Percentiles rank a stretch among this genome's conserved stretches.
These are phyloP conservation scores for Hydrocynus forskahlii DNA, from an alignment of 2,797 vertebrate species.

Conservation along the genomic window DNA sequence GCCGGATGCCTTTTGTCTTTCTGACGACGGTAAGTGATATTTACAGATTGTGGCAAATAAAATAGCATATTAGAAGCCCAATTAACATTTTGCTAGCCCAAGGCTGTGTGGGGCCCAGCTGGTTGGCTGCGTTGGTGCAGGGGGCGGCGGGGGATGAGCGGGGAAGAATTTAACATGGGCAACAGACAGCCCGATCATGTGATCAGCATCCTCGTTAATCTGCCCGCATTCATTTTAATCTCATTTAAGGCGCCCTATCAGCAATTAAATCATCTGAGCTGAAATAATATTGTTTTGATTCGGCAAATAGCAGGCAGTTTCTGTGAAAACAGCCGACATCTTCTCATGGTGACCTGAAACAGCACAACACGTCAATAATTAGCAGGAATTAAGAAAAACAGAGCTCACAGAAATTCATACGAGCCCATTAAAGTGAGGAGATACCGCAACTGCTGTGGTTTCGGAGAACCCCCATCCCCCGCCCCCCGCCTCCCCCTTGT, in stretches of 20 bases:
- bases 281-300: constrained; percentile 77
- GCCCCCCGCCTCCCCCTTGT: background rate
- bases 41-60: constrained; percentile 77
- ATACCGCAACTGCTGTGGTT: background rate
- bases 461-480: no score
- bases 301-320: constrained; percentile 66
- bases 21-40: constrained; percentile 75
- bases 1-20: constrained; percentile 62
- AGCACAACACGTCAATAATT: constrained; percentile 49
- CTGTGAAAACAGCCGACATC: constrained; percentile 50
- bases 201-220: constrained; percentile 73
- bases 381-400: constrained; percentile 37
- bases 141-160: constrained; percentile 22
- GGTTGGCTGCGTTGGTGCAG: constrained; percentile 63
- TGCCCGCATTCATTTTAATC: constrained; percentile 74
- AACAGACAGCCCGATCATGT: constrained; percentile 71
- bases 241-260: constrained; percentile 72
- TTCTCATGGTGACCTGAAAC: constrained; percentile 54
- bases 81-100: constrained; percentile 82
- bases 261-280: constrained; percentile 71
- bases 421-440: constrained; percentile 14
- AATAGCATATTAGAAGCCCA: constrained; percentile 81
- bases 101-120: constrained; percentile 73
- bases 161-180: constrained; percentile 62
- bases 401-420: constrained; percentile 26